phyloP scores from a whole-genome alignment of 2,113 vertebrate species.

The Vidua chalybeata region DNA sequence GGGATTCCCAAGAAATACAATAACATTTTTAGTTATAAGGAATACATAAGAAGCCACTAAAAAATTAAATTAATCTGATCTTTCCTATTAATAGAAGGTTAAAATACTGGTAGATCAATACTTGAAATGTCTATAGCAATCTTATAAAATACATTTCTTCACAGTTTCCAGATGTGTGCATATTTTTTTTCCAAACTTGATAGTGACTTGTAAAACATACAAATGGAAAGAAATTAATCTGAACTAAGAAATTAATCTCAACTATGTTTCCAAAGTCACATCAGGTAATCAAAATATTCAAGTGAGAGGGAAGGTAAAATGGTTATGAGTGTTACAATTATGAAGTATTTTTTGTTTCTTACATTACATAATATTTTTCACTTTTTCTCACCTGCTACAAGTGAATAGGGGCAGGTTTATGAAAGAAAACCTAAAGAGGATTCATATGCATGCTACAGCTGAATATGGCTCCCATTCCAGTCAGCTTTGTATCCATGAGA shows the following conservation, averaged over 20 bases:
- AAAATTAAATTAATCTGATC: background rate
- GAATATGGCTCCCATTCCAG: background rate
- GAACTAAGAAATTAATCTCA: background rate
- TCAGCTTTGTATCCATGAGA: background rate
- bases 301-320: background rate
- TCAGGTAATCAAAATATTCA: background rate
- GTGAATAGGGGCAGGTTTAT: background rate
- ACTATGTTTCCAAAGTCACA: background rate
- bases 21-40: background rate
- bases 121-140: background rate
- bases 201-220: background rate
- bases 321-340: background rate
- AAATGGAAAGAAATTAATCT: background rate
- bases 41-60: background rate
- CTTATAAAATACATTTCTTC: background rate
- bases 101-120: background rate
- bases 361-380: background rate
- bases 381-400: background rate
- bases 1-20: background rate
- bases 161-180: background rate
- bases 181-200: background rate
- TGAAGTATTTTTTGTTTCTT: background rate
- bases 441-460: background rate
- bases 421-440: background rate
- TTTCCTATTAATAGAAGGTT: background rate